A percentile compares a stretch with the other conserved stretches of the same genome.
phyloP scores from a whole-genome alignment of 2,113 vertebrate genomes.

The Marmota monax region DNA sequence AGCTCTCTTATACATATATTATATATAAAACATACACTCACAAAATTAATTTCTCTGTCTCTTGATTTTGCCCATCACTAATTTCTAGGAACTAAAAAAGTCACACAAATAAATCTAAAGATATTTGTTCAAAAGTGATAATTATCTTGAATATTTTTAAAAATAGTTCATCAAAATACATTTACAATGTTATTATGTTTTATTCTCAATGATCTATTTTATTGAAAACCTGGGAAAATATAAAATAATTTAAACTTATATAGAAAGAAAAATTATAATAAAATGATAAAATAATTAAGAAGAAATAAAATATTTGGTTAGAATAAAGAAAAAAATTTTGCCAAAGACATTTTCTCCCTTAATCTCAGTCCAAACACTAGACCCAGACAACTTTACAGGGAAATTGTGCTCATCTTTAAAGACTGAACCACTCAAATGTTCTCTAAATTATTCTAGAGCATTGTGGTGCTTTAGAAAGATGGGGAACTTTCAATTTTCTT shows the following conservation, averaged over 20 bases:
- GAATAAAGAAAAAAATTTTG: neutral
- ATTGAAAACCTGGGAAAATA: neutral
- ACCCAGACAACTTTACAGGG: neutral
- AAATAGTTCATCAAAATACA: neutral
- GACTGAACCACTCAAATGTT: neutral
- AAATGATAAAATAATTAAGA: conserved; percentile 58
- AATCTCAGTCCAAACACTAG: neutral
- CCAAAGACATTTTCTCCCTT: neutral
- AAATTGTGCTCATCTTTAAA: neutral
- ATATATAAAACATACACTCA: neutral
- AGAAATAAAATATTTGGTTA: conserved; percentile 32
- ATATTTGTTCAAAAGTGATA: neutral
- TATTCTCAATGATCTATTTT: neutral
- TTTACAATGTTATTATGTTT: neutral
- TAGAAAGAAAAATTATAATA: neutral
- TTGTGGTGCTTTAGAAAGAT: neutral
- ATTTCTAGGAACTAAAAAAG: neutral
- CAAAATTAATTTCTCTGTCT: neutral
- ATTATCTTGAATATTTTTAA: neutral
- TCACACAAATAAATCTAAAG: neutral
- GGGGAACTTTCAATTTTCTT: neutral
- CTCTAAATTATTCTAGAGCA: neutral
- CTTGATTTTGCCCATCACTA: neutral
- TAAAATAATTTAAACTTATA: neutral
- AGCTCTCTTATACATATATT: neutral